Conservation (phyloP, 2,888 invertebrate species). For the Salticus scenicus region DNA sequence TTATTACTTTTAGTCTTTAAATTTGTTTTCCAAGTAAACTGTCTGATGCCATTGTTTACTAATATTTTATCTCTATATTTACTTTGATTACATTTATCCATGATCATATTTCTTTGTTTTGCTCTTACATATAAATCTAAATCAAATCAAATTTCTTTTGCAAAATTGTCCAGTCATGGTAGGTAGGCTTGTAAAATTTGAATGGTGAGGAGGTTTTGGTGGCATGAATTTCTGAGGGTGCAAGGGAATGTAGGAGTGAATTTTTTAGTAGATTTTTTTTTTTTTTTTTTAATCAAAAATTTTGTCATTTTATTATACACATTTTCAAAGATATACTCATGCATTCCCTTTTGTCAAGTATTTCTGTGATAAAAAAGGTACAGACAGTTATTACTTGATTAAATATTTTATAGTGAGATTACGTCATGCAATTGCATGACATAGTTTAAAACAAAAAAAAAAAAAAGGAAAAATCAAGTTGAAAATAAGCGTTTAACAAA, state of each 20-base stretch:
- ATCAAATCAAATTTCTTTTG: too few relatives aligned
- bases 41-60: neutral
- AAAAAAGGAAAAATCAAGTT: slow-evolving; percentile 37
- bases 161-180: too few relatives aligned
- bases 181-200: too few relatives aligned
- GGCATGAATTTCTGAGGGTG: slow-evolving; percentile 24
- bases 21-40: neutral
- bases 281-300: slow-evolving; percentile 2
- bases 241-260: slow-evolving; percentile 26
- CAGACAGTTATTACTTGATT: slow-evolving; percentile 68
- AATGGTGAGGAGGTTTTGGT: too few relatives aligned
- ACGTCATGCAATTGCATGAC: slow-evolving; percentile 41
- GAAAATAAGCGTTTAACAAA: neutral
- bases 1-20: neutral
- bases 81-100: too few relatives aligned
- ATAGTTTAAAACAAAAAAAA: too few relatives aligned
- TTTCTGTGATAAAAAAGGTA: slow-evolving; percentile 62
- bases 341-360: slow-evolving; percentile 67
- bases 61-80: too few relatives aligned
- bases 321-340: slow-evolving; percentile 37
- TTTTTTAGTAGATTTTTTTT: slow-evolving; percentile 6
- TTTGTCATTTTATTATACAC: slow-evolving; percentile 40
- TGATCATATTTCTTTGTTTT: too few relatives aligned
- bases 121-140: too few relatives aligned
- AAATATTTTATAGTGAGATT: slow-evolving; percentile 62